Percentiles rank a stretch among this genome's conserved stretches.
These are phyloP conservation scores for Eristalinus sepulchralis DNA, from an alignment of 2,888 invertebrate genomes.

Conservation along the genomic window DNA sequence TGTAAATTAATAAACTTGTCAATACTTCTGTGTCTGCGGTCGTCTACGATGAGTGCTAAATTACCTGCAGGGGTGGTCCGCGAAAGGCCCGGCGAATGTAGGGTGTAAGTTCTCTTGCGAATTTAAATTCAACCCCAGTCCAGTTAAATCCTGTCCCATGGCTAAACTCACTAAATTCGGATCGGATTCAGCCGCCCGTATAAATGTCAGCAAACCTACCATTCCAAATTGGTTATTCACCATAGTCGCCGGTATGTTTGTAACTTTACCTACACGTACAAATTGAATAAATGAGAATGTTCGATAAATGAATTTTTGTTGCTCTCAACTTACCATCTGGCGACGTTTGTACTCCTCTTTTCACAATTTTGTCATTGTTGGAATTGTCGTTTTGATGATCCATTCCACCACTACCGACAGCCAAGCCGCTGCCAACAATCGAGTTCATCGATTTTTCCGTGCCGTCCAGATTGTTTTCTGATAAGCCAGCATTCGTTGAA, in stretches of 20 bases:
- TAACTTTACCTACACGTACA: conserved; percentile 90
- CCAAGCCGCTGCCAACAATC: conserved; percentile 77
- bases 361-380: conserved; percentile 82
- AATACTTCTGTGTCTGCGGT: neutral
- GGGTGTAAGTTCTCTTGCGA: conserved; percentile 98
- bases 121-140: conserved; percentile 98
- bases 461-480: conserved; percentile 79
- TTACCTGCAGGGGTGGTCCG: conserved; percentile 94
- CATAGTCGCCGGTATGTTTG: conserved; percentile 99
- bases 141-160: conserved; percentile 98
- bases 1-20: neutral
- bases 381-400: conserved; percentile 80
- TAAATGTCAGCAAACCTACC: conserved; percentile 98
- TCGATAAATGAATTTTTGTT: neutral
- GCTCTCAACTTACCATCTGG: conserved; percentile 87
- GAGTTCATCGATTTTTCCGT: conserved; percentile 80
- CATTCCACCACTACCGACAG: conserved; percentile 76
- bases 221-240: conserved; percentile 99
- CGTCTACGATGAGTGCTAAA: neutral
- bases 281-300: conserved; percentile 1
- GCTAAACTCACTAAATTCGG: conserved; percentile 98
- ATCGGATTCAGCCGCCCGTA: conserved; percentile 98
- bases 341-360: conserved; percentile 96
- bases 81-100: conserved; percentile 99
- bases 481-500: conserved; percentile 78